Evolutionary conservation across 1,140 invertebrate genomes (phyloP), one percentile per base, ranked within the genome.

Genomic region (Araneus ventricosus): DNA sequence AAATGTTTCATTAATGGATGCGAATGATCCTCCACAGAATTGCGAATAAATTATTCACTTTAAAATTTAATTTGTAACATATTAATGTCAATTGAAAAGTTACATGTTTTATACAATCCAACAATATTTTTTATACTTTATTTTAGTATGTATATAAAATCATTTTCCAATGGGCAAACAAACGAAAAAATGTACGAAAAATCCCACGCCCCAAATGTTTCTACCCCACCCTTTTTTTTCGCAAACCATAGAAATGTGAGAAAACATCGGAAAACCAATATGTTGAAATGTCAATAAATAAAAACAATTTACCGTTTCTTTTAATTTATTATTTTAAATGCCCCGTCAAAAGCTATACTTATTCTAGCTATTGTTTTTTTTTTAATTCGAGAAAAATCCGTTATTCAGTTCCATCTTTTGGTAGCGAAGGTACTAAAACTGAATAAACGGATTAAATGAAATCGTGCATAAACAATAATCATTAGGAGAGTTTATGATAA

Each of bases 221-320:
- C 80, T 82, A 82, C 80, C 80, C 80, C 80, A 82, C 80, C 80
- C 80, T 82, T 82, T 82, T 75, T 70, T 82, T 82, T 82, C 39
- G 2, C 39, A 20, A 41, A 82, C 30, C 39, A 52, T 24, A 82
- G n/a, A 27, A 41, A 52, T 14, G 27, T 67, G 63, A 67, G 27
- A 67, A 52, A 52, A 52, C 17, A 52, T n/a, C n/a, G n/a, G 45
- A 52, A 52, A 52, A 52, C 45, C 2, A 52, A 17, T 52, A 52
- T 14, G 1, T 52, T 52, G 17, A 0, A 4, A 52, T 17, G 45
- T 14, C 17, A 52, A 52, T 1, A 14, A 52, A 52, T 52, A 52
- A 52, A 52, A 52, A 52, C 10, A 14, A 52, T 14, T 52, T 14
- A 52, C 14, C 10, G 17, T 52, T 52, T 52, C 10, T 52, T 14